Conservation (phyloP, 2,113 vertebrate genomes). For the Orientallactaga bullata region DNA sequence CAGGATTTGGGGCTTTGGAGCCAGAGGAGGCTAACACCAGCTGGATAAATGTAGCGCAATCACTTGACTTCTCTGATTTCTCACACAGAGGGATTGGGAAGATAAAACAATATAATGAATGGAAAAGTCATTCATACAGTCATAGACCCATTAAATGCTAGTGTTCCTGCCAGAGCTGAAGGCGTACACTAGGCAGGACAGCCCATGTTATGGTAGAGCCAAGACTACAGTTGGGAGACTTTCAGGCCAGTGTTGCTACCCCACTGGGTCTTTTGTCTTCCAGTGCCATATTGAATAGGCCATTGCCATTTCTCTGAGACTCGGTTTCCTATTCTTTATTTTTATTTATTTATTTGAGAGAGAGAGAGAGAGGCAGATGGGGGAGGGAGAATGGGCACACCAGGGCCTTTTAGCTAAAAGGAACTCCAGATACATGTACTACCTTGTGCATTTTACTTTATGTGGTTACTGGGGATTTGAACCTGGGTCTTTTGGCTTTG, state of each 20-base stretch:
- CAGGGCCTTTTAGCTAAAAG: too few relatives aligned
- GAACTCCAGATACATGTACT: too few relatives aligned
- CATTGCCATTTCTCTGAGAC: background rate
- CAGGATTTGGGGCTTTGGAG: background rate
- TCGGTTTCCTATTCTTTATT: too few relatives aligned
- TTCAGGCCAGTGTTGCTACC: background rate
- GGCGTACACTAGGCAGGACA: background rate
- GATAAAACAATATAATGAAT: background rate
- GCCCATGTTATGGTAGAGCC: fast-evolving
- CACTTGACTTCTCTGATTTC: slow-evolving; percentile 7
- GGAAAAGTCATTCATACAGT: background rate
- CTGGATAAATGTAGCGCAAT: background rate
- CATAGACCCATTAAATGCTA: background rate
- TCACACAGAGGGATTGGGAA: background rate
- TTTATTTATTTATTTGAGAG: too few relatives aligned
- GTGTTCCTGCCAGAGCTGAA: background rate
- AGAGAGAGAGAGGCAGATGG: too few relatives aligned
- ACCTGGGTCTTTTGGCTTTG: too few relatives aligned
- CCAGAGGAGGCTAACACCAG: background rate
- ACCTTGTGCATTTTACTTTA: too few relatives aligned
- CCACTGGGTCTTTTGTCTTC: background rate
- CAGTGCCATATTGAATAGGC: background rate
- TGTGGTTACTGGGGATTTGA: too few relatives aligned
- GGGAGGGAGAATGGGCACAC: too few relatives aligned
- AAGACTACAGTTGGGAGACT: background rate